Percentiles rank a stretch among this genome's conserved stretches.
phyloP scores from a whole-genome alignment of 2,797 vertebrate genomes.

The Danionella dracula region DNA sequence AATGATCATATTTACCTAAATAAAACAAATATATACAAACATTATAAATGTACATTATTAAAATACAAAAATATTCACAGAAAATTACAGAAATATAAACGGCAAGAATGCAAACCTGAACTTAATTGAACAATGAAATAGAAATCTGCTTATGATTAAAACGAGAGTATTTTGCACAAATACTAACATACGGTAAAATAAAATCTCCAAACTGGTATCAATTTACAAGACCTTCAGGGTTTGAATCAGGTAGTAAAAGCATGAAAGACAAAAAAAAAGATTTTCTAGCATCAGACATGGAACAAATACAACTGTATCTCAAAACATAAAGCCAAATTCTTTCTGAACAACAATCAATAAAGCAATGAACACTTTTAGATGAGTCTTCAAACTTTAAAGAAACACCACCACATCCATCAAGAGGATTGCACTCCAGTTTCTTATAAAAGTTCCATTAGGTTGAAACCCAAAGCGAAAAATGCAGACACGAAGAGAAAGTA shows the following conservation, averaged over 20 bases:
- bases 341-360: background rate
- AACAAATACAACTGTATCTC: background rate
- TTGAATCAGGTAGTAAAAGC: background rate
- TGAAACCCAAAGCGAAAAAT: conserved; percentile 20
- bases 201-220: no score
- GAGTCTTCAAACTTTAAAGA: background rate
- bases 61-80: no score
- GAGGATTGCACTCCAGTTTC: background rate
- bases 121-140: no score
- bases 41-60: background rate
- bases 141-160: no score
- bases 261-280: background rate
- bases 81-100: no score
- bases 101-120: no score
- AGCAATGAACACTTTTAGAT: background rate
- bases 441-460: background rate
- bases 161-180: no score
- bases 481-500: conserved; percentile 51
- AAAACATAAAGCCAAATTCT: background rate
- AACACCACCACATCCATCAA: background rate
- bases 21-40: no score
- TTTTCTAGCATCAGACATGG: background rate
- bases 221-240: no score
- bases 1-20: no score
- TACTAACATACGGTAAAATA: no score